phyloP scores from a whole-genome alignment of 2,888 invertebrate species.

The Microctonus brassicae region DNA sequence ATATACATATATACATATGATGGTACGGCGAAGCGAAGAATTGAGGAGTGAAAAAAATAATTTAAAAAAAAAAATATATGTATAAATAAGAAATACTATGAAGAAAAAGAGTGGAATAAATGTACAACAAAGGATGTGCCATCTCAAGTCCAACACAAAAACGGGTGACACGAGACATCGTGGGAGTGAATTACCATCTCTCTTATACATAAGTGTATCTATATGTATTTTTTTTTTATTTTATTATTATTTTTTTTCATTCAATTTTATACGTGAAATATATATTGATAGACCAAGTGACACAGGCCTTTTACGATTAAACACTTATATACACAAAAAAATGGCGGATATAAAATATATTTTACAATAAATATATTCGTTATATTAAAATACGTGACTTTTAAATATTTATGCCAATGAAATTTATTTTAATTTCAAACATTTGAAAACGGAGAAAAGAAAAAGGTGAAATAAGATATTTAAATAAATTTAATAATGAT shows the following conservation, averaged over 20 bases:
- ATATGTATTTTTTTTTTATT: neutral
- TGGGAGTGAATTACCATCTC: slow-evolving; percentile 40
- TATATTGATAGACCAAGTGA: neutral
- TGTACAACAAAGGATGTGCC: slow-evolving; percentile 29
- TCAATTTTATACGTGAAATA: slow-evolving; percentile 12
- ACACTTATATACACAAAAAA: neutral
- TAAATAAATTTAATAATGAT: neutral
- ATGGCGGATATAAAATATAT: slow-evolving; percentile 4
- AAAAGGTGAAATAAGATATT: too few species aligned
- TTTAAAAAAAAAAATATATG: neutral
- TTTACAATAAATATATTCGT: neutral
- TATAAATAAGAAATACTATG: neutral
- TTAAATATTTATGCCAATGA: neutral
- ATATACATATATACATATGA: neutral
- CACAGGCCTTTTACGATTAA: neutral
- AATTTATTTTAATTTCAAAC: neutral
- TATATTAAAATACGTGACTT: neutral
- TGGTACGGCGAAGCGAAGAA: too few species aligned
- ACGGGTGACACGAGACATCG: slow-evolving; percentile 27
- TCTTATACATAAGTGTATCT: too few species aligned
- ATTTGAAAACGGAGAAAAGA: too few species aligned
- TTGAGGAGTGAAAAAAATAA: neutral
- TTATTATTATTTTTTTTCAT: neutral
- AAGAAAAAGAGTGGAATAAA: neutral
- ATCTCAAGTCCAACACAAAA: slow-evolving; percentile 25